Evolutionary conservation across 30 jellyfish, hydroid and myxozoan genomes (phyloP), one percentile per base, ranked within the genome.

Genomic region (Hydractinia echinata): DNA sequence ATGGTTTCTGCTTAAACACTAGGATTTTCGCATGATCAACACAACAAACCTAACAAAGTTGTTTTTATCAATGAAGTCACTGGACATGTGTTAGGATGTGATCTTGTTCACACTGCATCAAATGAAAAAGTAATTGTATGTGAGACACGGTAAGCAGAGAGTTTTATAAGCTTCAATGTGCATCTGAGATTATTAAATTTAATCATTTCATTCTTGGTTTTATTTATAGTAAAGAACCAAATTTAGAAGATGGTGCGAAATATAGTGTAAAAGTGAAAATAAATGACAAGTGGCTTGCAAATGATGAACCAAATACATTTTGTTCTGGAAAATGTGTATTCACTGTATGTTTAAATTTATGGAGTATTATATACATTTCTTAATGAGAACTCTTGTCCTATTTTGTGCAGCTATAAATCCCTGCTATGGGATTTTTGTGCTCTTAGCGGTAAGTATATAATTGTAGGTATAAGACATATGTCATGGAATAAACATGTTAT

Each of bases 11-110:
- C 44, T 30, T 30, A 30, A 30, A 30, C 44, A 30, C 44, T 30
- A 64, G 74, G 74, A n/a, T 64, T 64, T 13, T 64, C 74, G 5
- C 19, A n/a, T 44, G 74, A 64, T 64, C 74, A 64, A 13, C 39
- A 64, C 18, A 64, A 64, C 39, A 51, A 51, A 64, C 51, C 51
- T 64, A 64, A 64, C 39, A 51, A 64, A 4, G 74, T 64, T 1
- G 39, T 64, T n/a, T 51, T 64, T 64, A 64, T 64, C 74, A 64
- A 64, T 2, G 39, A 64, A 51, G 39, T n/a, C 51, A 64, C 74
- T 7, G 39, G 39, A 64, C 51, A 64, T n/a, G 39, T 64, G 39
- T 64, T 64, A 51, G 39, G 51, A n/a, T 64, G 74, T 13, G 74
- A 64, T 64, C 51, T 64, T 51, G 39, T 64, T 64, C 51, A 64